phyloP scores from a whole-genome alignment of 2,888 invertebrate species.

The Drosophila leonis region DNA sequence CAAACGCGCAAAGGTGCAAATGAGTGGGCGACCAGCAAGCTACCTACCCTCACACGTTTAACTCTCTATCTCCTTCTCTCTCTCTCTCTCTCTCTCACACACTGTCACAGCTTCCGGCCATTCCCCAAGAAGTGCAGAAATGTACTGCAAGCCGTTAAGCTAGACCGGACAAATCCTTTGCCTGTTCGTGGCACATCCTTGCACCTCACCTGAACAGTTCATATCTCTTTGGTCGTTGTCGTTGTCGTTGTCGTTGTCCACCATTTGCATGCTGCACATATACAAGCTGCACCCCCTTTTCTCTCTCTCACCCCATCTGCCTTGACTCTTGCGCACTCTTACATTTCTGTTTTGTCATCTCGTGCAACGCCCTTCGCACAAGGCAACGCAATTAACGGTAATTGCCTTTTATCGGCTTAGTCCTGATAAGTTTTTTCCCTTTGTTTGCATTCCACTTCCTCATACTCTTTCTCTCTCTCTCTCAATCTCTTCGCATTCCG shows the following conservation, averaged over 20 bases:
- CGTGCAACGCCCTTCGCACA: slow-evolving; percentile 53
- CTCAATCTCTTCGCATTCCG: neutral
- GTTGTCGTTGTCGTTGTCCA: slow-evolving; percentile 32
- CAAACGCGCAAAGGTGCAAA: slow-evolving; percentile 79
- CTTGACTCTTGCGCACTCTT: slow-evolving; percentile 24
- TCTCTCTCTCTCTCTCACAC: neutral
- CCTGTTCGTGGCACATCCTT: slow-evolving; percentile 21
- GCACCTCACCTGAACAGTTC: slow-evolving; percentile 60
- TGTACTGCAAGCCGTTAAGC: slow-evolving; percentile 33
- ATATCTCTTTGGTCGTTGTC: slow-evolving; percentile 59
- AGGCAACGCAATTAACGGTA: slow-evolving; percentile 80
- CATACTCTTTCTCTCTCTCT: neutral
- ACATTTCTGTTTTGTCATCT: slow-evolving; percentile 55
- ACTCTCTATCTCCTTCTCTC: neutral
- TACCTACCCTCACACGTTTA: neutral
- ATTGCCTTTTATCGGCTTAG: slow-evolving; percentile 82
- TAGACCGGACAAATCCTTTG: slow-evolving; percentile 32
- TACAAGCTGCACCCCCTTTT: slow-evolving; percentile 11
- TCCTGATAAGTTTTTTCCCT: slow-evolving; percentile 74
- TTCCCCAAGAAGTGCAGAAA: slow-evolving; percentile 20
- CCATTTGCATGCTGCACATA: slow-evolving; percentile 74
- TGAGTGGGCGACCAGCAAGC: slow-evolving; percentile 53
- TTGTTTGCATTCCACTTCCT: slow-evolving; percentile 33
- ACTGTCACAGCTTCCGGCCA: neutral
- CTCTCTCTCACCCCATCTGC: slow-evolving; percentile 19